These are phyloP conservation scores for Hydrolagus colliei DNA, from an alignment of 2,797 vertebrate species.

Conservation along the genomic window DNA sequence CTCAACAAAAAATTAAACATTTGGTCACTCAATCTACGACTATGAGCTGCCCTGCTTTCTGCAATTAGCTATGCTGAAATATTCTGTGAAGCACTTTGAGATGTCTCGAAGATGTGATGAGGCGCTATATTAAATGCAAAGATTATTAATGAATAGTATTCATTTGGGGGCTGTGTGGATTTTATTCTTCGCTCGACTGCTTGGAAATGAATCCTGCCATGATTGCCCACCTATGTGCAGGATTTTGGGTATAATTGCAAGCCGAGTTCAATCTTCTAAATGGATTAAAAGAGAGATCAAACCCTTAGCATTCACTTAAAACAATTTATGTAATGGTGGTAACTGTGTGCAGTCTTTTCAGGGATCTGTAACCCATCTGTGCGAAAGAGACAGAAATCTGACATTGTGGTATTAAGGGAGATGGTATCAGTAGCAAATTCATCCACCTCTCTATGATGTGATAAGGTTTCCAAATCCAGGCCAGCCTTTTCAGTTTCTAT, in stretches of 20 bases:
- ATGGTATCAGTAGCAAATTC: slow-evolving; percentile 14
- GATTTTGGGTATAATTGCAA: too few species aligned
- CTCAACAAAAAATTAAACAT: too few species aligned
- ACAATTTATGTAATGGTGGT: slow-evolving; percentile 11
- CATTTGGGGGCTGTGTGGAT: not conserved
- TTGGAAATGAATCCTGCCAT: not conserved
- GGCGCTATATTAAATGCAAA: too few species aligned
- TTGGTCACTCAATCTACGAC: too few species aligned
- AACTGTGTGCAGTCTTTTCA: not conserved
- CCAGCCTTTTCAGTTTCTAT: not conserved
- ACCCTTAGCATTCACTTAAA: not conserved
- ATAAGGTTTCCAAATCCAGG: not conserved
- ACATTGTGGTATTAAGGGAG: slow-evolving; percentile 14
- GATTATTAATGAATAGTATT: not conserved
- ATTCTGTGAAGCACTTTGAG: too few species aligned
- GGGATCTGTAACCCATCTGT: not conserved
- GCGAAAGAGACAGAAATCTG: slow-evolving; percentile 9
- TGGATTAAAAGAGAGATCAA: too few species aligned
- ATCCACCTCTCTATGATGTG: not conserved
- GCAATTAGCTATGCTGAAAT: too few species aligned
- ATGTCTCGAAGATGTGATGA: too few species aligned
- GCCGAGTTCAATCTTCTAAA: not conserved
- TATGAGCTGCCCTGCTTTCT: too few species aligned
- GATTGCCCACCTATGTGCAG: not conserved
- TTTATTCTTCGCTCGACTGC: not conserved